These are phyloP conservation scores for Protosalanx chinensis DNA, from an alignment of 2,797 vertebrate genomes.

Conservation along the genomic window DNA sequence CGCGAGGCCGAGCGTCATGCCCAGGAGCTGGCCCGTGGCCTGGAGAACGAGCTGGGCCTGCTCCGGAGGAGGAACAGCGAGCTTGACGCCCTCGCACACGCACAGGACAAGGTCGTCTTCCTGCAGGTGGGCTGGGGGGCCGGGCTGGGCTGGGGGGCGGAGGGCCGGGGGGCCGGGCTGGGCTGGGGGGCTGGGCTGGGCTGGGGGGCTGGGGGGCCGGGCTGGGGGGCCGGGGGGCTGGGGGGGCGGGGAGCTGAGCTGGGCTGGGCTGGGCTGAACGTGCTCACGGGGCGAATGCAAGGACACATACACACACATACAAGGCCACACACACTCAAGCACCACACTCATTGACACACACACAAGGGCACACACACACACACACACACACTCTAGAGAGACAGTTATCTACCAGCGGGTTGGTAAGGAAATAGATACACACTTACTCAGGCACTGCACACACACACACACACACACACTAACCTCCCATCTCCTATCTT, in stretches of 20 bases:
- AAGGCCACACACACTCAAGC: slow-evolving; percentile 7
- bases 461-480: background rate
- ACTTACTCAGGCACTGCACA: background rate
- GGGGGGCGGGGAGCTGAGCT: slow-evolving; percentile 35
- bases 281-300: slow-evolving; percentile 1
- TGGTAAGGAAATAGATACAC: background rate
- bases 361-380: background rate
- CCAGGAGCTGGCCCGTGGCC: slow-evolving; percentile 63
- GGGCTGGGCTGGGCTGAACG: background rate
- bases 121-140: slow-evolving; percentile 63
- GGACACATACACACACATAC: slow-evolving; percentile 5
- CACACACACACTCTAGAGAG: background rate
- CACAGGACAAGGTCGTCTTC: slow-evolving; percentile 69
- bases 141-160: background rate
- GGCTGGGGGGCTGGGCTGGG: too few relatives aligned
- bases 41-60: slow-evolving; percentile 74
- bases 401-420: background rate
- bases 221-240: slow-evolving; percentile 43
- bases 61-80: slow-evolving; percentile 71
- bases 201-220: too few relatives aligned
- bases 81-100: slow-evolving; percentile 66
- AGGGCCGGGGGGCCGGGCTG: too few relatives aligned
- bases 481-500: slow-evolving; percentile 2
- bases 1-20: slow-evolving; percentile 69
- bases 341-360: too few relatives aligned